Evolutionary conservation across 2,113 vertebrate genomes (phyloP).

Genomic region (Damaliscus lunatus): DNA sequence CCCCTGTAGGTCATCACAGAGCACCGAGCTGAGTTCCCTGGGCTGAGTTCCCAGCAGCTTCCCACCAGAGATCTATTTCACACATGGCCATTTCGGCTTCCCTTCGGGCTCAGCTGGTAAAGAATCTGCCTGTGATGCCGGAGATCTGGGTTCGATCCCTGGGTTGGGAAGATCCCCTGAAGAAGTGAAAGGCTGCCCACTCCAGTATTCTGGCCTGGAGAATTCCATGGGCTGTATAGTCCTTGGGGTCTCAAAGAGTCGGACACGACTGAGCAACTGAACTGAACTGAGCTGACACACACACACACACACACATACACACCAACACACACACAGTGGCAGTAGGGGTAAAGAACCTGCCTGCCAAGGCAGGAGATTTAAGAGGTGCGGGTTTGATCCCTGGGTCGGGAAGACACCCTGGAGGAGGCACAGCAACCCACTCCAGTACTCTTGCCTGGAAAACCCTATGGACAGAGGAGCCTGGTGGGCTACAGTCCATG

Average conservation of each 20-base stretch:
- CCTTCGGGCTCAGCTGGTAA: background rate
- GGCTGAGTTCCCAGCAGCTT: background rate
- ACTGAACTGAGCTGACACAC: background rate
- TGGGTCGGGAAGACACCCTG: background rate
- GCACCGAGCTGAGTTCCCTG: background rate
- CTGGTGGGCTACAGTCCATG: background rate
- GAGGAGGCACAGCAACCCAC: background rate
- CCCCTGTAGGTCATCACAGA: background rate
- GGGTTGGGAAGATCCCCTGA: background rate
- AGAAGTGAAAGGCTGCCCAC: background rate
- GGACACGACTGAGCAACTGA: background rate
- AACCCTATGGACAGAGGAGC: background rate
- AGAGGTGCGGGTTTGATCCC: background rate
- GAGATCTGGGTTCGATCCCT: background rate
- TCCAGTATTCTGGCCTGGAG: background rate
- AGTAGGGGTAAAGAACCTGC: background rate
- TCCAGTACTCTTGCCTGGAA: background rate
- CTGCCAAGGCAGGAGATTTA: background rate
- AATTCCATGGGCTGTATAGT: fast-evolving
- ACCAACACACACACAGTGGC: background rate
- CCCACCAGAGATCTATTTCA: background rate
- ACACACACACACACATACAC: background rate
- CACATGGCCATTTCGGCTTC: fast-evolving
- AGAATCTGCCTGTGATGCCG: fast-evolving
- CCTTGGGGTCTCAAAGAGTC: fast-evolving